phyloP scores from a whole-genome alignment of 2,888 invertebrate genomes.

The Caradrina kadenii region DNA sequence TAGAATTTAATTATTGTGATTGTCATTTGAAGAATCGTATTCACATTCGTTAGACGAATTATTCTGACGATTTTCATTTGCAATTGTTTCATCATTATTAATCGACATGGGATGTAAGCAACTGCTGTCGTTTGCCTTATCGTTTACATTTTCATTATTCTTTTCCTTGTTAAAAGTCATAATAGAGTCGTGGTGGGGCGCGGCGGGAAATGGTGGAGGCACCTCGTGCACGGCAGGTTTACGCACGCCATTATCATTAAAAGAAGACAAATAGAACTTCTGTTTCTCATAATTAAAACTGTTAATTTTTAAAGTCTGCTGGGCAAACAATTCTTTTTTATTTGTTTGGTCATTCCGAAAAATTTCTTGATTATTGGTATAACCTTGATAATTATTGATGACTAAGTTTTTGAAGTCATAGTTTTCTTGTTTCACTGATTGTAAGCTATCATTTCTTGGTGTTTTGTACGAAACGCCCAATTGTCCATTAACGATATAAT shows the following conservation, averaged over 20 bases:
- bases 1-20: conserved; percentile 31
- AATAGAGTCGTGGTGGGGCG: conserved; percentile 34
- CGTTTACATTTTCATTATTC: conserved; percentile 58
- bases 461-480: conserved; percentile 65
- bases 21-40: conserved; percentile 41
- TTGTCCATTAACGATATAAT: conserved; percentile 65
- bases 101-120: conserved; percentile 47
- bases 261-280: conserved; percentile 71
- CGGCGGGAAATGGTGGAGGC: conserved; percentile 51
- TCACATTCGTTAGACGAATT: conserved; percentile 38
- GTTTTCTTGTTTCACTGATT: conserved; percentile 68
- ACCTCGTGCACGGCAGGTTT: conserved; percentile 48
- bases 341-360: conserved; percentile 64
- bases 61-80: conserved; percentile 56
- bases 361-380: conserved; percentile 64
- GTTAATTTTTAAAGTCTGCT: conserved; percentile 66
- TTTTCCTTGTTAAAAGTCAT: conserved; percentile 52
- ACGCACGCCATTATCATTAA: conserved; percentile 65
- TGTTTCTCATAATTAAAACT: conserved; percentile 71
- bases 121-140: conserved; percentile 53
- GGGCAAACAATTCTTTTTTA: conserved; percentile 61
- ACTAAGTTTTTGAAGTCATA: conserved; percentile 79
- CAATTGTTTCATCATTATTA: conserved; percentile 40
- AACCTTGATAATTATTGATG: conserved; percentile 73
- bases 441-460: conserved; percentile 47